Base-by-base conservation (phyloP, 2,888 invertebrate species). In the Cylindroiulus punctatus region DNA sequence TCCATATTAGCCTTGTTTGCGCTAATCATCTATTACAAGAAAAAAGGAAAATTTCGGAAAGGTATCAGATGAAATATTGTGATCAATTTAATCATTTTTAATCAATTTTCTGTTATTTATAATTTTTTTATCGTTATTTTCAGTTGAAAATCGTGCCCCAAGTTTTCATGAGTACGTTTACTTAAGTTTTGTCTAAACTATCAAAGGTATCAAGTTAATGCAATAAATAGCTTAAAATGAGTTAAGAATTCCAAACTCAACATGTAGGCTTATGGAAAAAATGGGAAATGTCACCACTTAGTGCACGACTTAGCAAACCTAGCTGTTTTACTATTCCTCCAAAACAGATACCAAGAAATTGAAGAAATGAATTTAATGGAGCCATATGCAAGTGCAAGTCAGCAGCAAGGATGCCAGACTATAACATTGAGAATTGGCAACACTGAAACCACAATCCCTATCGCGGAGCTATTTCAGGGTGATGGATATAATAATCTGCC, bases 331-430 rank as follows among this genome's bases (percentile, higher is more conserved):
- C 19, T 52, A 17, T 57, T 57, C 22, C 0, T 65, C 65, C 65
- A 65, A 65, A 65, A 65, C 22, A 65, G 65, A 26, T 65, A 65
- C 26, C 26, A 65, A 65, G 65, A 65, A 22, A 65, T 65, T 26
- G 65, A 65, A 26, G 57, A 14, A 10, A 57, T 22, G 4, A 22
- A 22, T n/a, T 22, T 3, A 3, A 47, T 4, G 4, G 17, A 17
- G 19, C 47, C 47, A 47, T 12, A 44, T 44, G 10, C 44, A 44
- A 47, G 17, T 47, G 3, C 47, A 17, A 4, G 17, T 19, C 47
- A 47, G 14, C 12, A 7, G 4, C 65, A 26, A 26, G 8, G 65
- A 2, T 65, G 65, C 26, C 65, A 65, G n/a, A 26, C 65, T 1
- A 65, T 65, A 65, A 65, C 65, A 26, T 22, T 65, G 26, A 65